Conservation (phyloP, 23 tunicate genomes). For the Clavelina lepadiformis region DNA sequence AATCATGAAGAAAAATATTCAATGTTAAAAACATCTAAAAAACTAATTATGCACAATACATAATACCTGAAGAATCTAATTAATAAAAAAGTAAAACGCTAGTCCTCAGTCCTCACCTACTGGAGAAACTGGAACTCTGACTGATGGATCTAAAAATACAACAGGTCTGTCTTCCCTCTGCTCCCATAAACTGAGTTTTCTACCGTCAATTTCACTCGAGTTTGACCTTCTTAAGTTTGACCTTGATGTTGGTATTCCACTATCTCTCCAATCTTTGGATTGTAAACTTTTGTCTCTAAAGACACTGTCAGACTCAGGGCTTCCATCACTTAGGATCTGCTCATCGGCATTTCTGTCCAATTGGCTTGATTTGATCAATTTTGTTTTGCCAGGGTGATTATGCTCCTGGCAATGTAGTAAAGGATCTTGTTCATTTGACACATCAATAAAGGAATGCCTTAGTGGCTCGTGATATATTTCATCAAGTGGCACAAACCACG, state of each 20-base stretch:
- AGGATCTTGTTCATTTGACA: constrained; percentile 16
- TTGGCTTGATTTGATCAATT: neutral
- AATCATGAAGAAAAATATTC: too few relatives aligned
- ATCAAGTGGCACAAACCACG: constrained; percentile 82
- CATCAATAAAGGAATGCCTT: constrained; percentile 66
- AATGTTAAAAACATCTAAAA: too few relatives aligned
- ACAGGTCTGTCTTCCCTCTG: constrained; percentile 83
- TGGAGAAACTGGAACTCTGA: too few relatives aligned
- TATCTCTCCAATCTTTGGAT: constrained; percentile 35
- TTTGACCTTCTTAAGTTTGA: constrained; percentile 17
- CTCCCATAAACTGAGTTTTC: constrained; percentile 63
- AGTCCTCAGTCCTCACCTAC: too few relatives aligned
- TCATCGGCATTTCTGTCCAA: neutral
- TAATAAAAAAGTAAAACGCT: too few relatives aligned
- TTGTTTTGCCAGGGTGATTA: constrained; percentile 1
- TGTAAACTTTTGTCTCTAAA: neutral
- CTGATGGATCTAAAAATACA: constrained; percentile 57
- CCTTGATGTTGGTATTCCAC: constrained; percentile 39
- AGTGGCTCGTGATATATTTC: constrained; percentile 57
- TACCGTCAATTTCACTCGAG: constrained; percentile 45
- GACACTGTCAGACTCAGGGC: neutral
- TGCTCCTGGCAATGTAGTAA: neutral
- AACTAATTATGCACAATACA: too few relatives aligned
- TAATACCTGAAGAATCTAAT: too few relatives aligned
- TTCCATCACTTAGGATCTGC: neutral